Conservation (phyloP, 2,113 vertebrate genomes). For the Gasterosteus nipponicus region DNA sequence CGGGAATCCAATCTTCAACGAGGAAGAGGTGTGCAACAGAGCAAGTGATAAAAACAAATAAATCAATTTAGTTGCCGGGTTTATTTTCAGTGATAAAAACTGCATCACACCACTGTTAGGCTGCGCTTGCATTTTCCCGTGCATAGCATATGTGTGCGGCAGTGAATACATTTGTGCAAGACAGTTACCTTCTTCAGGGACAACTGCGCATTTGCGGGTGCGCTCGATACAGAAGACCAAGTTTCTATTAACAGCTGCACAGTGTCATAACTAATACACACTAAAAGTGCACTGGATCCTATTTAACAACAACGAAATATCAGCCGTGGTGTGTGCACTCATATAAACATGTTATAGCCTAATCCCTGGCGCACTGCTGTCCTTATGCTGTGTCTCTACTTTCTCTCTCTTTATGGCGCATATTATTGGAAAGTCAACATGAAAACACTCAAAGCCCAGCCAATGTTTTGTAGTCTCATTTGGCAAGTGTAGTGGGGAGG, state of each 20-base stretch:
- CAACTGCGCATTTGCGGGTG: conserved; percentile 12
- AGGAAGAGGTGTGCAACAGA: conserved; percentile 50
- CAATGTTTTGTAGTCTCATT: conserved; percentile 56
- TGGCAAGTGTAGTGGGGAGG: conserved; percentile 47
- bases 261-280: conserved; percentile 55
- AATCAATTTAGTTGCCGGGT: conserved; percentile 72
- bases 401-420: conserved; percentile 56
- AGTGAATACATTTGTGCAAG: conserved; percentile 41
- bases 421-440: conserved; percentile 69
- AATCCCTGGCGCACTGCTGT: conserved; percentile 33
- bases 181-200: conserved; percentile 32
- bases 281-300: conserved; percentile 54
- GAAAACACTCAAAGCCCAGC: conserved; percentile 42
- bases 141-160: conserved; percentile 15
- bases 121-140: conserved; percentile 62
- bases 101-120: conserved; percentile 56
- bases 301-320: conserved; percentile 63
- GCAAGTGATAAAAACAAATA: conserved; percentile 74
- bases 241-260: conserved; percentile 52
- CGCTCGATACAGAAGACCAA: conserved; percentile 13
- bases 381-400: conserved; percentile 41
- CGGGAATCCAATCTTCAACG: conserved; percentile 60
- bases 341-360: conserved; percentile 51
- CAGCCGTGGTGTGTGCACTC: conserved; percentile 19
- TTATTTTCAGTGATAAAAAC: conserved; percentile 76